Evolutionary conservation across 1,140 invertebrate genomes (phyloP), one percentile per base, ranked within the genome.

Genomic region (Maniola jurtina): DNA sequence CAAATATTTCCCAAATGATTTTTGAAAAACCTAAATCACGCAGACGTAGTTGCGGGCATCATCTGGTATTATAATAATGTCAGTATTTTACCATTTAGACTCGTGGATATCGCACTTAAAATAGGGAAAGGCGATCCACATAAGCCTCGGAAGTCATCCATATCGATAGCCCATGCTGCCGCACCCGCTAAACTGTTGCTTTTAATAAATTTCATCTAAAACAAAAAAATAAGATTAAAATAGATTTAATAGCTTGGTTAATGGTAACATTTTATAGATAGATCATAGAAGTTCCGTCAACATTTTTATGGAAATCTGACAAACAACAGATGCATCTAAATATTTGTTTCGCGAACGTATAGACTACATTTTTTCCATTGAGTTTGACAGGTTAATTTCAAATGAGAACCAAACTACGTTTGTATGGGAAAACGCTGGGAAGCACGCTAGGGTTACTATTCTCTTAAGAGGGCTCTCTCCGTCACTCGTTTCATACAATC

Each of bases 71-170:
- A 45, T 45, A 45, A 45, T 5, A 33, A 25, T 56, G 7, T 10
- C 14, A 15, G 33, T 54, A 71, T 57, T 40, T 79, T 84, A 92
- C 92, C 92, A 66, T 92, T 93, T 6, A 95, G 80, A 33, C 92
- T 91, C 45, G 91, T 90, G 0, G 92, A 93, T 7, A 94, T 92
- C 0, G 93, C 90, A 38, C 90, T 93, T 6, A 95, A 72, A 52
- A 95, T 87, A 0, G 94, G 94, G 92, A 93, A 95, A 16, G 93
- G 92, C 52, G 92, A 84, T 2, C 94, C 94, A 73, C 94, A 95
- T 8, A 95, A 84, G 25, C 94, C 94, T 78, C 93, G 79, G 73
- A 94, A 95, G 70, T 95, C 94, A 68, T 95, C 94, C 71, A 95
- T 86, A 77, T 95, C 94, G 6, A 95, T 84, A 5, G 94, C 92